Evolutionary conservation across 2,797 vertebrate species (phyloP), one percentile per base, ranked within the genome.

Genomic region (Catharus ustulatus): DNA sequence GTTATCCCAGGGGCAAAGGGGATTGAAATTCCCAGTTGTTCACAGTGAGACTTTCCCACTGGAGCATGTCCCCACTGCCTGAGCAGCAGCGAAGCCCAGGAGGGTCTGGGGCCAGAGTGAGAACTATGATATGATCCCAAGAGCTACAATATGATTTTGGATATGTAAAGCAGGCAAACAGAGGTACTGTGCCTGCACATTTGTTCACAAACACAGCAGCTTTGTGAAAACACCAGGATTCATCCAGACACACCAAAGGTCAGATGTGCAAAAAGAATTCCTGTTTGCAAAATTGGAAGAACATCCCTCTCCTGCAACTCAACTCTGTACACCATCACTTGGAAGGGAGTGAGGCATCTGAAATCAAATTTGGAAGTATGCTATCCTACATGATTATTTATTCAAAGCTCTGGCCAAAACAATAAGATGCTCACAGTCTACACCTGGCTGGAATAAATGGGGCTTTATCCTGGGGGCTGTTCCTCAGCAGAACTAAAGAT

Each of bases 51-150:
- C 12, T 74, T 58, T 34, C 45, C 69, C 49, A 18, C 36, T 29
- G 57, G 57, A 86, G 38, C 73, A 63, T 57, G 67, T 62, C 32
- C n/a, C 24, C 36, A 5, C 15, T 59, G 19, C 34, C 38, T 51
- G 67, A 46, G 71, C 27, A 38, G 40, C 3, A 3, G 15, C 26
- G n/a, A 34, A 40, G 19, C 38, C 40, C 46, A 32, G 78, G 17
- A 68, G 51, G 18, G 46, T 61, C 52, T 83, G 69, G 45, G n/a
- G 3, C 9, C 51, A 3, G 1, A 2, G 19, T 14, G 23, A 64
- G 15, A 40, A 52, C 48, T 63, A 1, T 0, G 0, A 4, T 26
- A 11, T 5, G 2, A 42, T 62, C 62, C 42, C 42, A 34, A 46
- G 49, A 27, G 34, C 21, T 62, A 48, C 30, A 55, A 13, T 4